These are phyloP conservation scores for Pseudopipra pipra DNA, from an alignment of 2,113 vertebrate species.

Conservation along the genomic window DNA sequence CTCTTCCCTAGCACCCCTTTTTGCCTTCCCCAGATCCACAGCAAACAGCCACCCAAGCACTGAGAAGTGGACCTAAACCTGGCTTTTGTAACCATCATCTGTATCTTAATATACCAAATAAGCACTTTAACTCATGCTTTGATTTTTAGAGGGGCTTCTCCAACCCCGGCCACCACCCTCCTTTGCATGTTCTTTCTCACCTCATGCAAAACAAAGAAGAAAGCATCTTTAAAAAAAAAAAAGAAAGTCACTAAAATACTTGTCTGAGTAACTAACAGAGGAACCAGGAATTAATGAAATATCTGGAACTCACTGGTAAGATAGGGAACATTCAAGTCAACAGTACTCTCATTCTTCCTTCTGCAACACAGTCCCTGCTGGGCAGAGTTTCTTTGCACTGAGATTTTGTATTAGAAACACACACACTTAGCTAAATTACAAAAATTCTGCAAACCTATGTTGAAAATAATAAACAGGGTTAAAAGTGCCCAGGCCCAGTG, in stretches of 20 bases:
- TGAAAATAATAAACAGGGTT: neutral
- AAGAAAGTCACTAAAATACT: neutral
- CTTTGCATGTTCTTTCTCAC: neutral
- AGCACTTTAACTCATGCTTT: neutral
- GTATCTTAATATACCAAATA: neutral
- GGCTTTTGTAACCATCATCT: neutral
- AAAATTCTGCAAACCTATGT: neutral
- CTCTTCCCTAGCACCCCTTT: neutral
- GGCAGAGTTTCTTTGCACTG: constrained; percentile 14
- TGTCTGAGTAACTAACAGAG: neutral
- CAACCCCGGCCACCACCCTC: neutral
- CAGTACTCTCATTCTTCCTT: neutral
- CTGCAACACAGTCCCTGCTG: neutral
- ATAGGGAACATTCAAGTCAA: neutral
- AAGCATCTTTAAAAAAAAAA: neutral
- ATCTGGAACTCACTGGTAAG: neutral
- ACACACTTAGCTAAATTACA: neutral
- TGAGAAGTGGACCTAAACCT: neutral
- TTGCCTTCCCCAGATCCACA: neutral
- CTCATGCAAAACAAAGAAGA: neutral
- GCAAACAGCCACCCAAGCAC: neutral
- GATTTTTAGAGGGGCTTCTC: neutral
- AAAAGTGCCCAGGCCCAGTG: neutral
- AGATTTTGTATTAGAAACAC: constrained; percentile 28
- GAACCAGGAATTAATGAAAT: neutral